These are phyloP conservation scores for Brachionus asplanchnoidis DNA, from an alignment of 1,140 invertebrate species.

Conservation along the genomic window DNA sequence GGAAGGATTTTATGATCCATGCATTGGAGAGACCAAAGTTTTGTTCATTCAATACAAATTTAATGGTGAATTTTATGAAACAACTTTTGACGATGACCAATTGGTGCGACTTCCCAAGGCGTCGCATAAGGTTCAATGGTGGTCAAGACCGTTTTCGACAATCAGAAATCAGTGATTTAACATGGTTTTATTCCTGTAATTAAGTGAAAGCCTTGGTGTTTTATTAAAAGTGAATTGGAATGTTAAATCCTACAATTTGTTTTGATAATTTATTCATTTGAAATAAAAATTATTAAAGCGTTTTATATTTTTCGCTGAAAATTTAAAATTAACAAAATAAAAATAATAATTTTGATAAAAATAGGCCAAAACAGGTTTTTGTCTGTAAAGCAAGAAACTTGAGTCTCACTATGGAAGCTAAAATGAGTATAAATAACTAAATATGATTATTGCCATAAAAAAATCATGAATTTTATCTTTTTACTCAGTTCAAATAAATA, in stretches of 20 bases:
- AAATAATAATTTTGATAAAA: too few species aligned
- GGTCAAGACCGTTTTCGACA: slow-evolving; percentile 27
- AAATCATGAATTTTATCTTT: too few species aligned
- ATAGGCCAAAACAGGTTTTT: too few species aligned
- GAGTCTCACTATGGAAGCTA: too few species aligned
- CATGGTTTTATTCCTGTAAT: neutral
- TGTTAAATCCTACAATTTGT: neutral
- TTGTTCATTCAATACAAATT: slow-evolving; percentile 80
- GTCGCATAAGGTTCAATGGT: slow-evolving; percentile 45
- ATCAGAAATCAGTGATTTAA: neutral
- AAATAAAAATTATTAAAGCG: neutral
- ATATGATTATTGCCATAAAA: too few species aligned
- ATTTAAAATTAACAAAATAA: too few species aligned
- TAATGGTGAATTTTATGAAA: slow-evolving; percentile 69
- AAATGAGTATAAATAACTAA: too few species aligned
- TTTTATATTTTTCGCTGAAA: too few species aligned
- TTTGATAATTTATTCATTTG: neutral
- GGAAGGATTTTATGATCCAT: slow-evolving; percentile 93
- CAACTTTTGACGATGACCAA: slow-evolving; percentile 74
- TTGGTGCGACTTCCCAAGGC: slow-evolving; percentile 69
- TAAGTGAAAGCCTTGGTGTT: neutral
- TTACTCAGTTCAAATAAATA: too few species aligned
- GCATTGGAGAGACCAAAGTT: slow-evolving; percentile 83
- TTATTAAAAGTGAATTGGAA: neutral
- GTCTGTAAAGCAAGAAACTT: too few species aligned